Percentiles rank a stretch among this genome's conserved stretches.
These are phyloP conservation scores for Aphodius granarius DNA, from an alignment of 2,888 invertebrate genomes.

Conservation along the genomic window DNA sequence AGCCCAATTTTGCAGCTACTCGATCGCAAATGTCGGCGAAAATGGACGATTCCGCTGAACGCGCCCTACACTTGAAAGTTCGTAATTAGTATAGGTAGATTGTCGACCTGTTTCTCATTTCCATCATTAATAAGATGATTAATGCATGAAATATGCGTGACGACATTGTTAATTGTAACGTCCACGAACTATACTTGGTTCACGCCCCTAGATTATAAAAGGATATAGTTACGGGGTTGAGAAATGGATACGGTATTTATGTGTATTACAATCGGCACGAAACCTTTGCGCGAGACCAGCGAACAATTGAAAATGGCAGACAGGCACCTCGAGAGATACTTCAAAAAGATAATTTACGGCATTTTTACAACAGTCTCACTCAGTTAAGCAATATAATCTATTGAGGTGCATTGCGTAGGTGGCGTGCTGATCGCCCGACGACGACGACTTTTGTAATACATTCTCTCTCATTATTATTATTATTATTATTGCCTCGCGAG, in stretches of 20 bases:
- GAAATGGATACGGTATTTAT: not conserved
- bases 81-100: too few species aligned
- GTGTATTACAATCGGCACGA: not conserved
- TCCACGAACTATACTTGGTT: not conserved
- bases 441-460: not conserved
- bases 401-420: not conserved
- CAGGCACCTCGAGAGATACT: not conserved
- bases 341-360: not conserved
- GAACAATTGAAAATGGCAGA: not conserved
- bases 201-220: not conserved
- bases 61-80: too few species aligned
- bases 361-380: not conserved
- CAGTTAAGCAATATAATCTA: not conserved
- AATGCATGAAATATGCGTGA: not conserved
- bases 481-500: not conserved
- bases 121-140: not conserved
- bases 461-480: not conserved
- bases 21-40: too few species aligned
- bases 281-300: not conserved
- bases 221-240: not conserved
- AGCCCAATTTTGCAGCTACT: too few species aligned
- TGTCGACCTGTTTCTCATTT: too few species aligned
- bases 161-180: not conserved
- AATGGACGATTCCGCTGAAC: too few species aligned
- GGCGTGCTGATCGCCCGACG: not conserved